These are phyloP conservation scores for Apoderus coryli DNA, from an alignment of 2,888 invertebrate species.

Conservation along the genomic window DNA sequence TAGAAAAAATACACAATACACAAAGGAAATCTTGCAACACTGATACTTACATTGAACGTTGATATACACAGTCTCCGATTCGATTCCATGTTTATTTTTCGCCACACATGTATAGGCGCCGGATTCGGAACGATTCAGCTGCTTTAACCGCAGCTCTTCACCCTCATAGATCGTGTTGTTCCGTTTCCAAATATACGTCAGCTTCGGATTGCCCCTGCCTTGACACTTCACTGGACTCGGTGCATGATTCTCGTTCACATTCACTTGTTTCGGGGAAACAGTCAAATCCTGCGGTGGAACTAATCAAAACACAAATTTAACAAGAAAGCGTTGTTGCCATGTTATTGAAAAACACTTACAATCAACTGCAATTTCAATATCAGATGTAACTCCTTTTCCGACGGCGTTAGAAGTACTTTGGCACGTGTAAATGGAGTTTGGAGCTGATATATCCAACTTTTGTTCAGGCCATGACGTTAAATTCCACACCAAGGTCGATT, in stretches of 20 bases:
- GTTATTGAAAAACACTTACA: constrained; percentile 60
- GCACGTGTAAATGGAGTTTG: constrained; percentile 75
- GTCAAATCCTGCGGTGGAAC: constrained; percentile 78
- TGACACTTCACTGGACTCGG: constrained; percentile 42
- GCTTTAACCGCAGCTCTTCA: constrained; percentile 44
- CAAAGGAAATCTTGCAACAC: constrained; percentile 1
- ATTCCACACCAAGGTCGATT: constrained; percentile 82
- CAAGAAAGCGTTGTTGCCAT: not conserved
- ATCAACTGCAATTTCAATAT: constrained; percentile 76
- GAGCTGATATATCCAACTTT: constrained; percentile 57
- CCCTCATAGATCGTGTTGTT: constrained; percentile 36
- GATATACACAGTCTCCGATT: constrained; percentile 51
- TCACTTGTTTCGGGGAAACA: constrained; percentile 42
- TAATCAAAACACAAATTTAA: constrained; percentile 31
- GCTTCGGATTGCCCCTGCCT: constrained; percentile 53
- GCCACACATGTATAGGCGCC: constrained; percentile 71
- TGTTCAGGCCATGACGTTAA: constrained; percentile 71
- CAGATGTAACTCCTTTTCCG: constrained; percentile 68
- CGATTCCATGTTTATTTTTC: constrained; percentile 63
- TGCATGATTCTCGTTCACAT: constrained; percentile 40
- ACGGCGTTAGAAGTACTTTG: constrained; percentile 52
- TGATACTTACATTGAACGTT: constrained; percentile 64
- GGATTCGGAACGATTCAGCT: constrained; percentile 52
- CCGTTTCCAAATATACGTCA: constrained; percentile 58
- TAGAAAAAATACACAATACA: not conserved